Evolutionary conservation across 2,888 invertebrate genomes (phyloP).

Genomic region (Plebejus melissa): DNA sequence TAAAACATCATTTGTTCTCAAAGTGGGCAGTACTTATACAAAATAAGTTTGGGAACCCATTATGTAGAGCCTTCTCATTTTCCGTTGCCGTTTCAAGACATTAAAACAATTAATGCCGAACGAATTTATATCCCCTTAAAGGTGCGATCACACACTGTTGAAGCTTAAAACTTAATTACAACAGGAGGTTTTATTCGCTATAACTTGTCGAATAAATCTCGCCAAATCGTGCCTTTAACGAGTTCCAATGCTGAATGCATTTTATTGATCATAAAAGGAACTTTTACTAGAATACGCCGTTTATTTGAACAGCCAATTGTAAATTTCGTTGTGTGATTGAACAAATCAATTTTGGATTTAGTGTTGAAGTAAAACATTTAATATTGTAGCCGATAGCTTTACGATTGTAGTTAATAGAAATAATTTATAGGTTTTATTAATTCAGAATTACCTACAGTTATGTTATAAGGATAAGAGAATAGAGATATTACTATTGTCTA

Average conservation of each 20-base stretch:
- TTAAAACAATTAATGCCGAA: constrained; percentile 8
- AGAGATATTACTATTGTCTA: too few species aligned
- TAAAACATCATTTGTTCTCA: too few species aligned
- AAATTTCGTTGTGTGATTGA: constrained; percentile 1
- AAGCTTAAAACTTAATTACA: constrained; percentile 50
- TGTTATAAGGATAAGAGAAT: background rate
- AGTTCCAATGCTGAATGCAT: constrained; percentile 45
- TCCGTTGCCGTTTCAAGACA: background rate
- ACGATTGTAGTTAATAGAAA: background rate
- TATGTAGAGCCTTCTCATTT: background rate
- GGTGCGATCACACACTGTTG: constrained; percentile 38
- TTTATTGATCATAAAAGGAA: constrained; percentile 42
- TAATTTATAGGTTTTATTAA: background rate
- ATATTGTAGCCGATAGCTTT: background rate
- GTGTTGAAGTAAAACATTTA: background rate
- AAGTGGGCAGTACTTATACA: too few species aligned
- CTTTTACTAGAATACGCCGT: constrained; percentile 23
- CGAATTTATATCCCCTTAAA: constrained; percentile 21
- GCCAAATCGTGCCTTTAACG: constrained; percentile 44
- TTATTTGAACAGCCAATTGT: constrained; percentile 26
- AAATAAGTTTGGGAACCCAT: too few species aligned
- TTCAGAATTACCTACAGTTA: background rate
- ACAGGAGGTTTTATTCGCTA: constrained; percentile 47
- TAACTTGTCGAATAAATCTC: constrained; percentile 62
- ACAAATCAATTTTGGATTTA: background rate